Conservation (phyloP, 2,797 vertebrate genomes). For the Anniella stebbinsi region DNA sequence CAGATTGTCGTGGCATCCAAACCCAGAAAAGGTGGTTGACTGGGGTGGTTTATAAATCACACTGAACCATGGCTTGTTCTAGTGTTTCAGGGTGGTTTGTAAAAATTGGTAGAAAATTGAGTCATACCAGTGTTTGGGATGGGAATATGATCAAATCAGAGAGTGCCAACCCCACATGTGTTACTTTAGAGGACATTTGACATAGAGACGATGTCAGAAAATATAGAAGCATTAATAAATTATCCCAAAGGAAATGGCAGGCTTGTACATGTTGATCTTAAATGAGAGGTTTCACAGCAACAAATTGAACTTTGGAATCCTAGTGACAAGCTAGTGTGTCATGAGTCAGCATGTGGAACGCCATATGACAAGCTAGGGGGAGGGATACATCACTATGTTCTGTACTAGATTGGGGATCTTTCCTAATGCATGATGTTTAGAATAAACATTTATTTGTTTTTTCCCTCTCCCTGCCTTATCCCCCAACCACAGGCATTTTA, state of each 20-base stretch:
- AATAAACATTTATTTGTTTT: slow-evolving; percentile 6
- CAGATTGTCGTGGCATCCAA: too few species aligned
- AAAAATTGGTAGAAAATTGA: neutral
- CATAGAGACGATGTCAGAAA: slow-evolving; percentile 2
- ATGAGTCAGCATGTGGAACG: accelerated
- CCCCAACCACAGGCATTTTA: neutral
- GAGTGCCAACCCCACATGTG: neutral
- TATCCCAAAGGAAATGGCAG: neutral
- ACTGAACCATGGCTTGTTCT: too few species aligned
- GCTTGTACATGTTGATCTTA: slow-evolving; percentile 28
- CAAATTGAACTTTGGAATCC: neutral
- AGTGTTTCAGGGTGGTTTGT: neutral
- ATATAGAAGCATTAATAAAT: slow-evolving; percentile 47
- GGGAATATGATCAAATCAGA: neutral
- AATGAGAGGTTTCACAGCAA: slow-evolving; percentile 31
- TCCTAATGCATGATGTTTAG: accelerated
- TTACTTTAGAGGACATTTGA: slow-evolving; percentile 4
- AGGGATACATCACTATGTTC: accelerated
- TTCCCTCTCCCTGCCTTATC: neutral
- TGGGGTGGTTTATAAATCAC: too few species aligned
- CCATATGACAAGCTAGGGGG: accelerated
- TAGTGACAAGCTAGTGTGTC: slow-evolving; percentile 12
- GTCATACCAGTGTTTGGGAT: neutral
- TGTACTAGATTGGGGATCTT: neutral
- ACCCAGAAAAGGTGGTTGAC: too few species aligned